Base-by-base conservation (phyloP, 2,888 invertebrate species). In the Cryptocephalus moraei region DNA sequence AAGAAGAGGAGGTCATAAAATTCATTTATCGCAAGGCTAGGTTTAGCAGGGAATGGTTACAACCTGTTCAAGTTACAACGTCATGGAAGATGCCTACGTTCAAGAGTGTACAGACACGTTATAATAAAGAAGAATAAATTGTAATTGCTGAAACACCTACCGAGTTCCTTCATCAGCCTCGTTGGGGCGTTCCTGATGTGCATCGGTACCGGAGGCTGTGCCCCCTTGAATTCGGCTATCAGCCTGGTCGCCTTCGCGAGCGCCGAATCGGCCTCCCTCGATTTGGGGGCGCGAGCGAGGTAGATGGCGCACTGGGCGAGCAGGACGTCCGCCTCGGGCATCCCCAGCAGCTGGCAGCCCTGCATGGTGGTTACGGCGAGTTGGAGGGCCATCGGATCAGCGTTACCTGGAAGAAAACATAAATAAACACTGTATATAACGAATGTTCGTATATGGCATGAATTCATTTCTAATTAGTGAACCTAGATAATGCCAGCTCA, bases 141-240 rank as follows among this genome's bases (percentile, higher is more conserved):
- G 6, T 22, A 22, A 22, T 11, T 4, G 3, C 2, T 11, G n/a
- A 36, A 36, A 34, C 9, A 50, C 56, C 57, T 68, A 79, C 87
- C 86, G 57, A 89, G 68, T 65, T 83, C 75, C 64, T 79, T 79
- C 86, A 87, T 86, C 1, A 89, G 71, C 64, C 76, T 82, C 1
- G 86, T 86, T 3, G 88, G 80, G n/a, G 87, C 87, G 71, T 89
- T 86, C 48, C 89, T 75, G 53, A 90, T 72, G 69, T 86, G 86
- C 49, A 90, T 71, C 0, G 90, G 90, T 8, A 90, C 84, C 1
- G 78, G 67, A 0, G 89, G 89, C 48, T 85, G 75, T 1, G 81
- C 74, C 0, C 88, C 89, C 61, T 81, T 77, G 10, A 79, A 75
- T 47, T 79, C 72, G 1, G 67, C 64, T 43, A 89, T 75, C 12